A percentile compares a stretch with the other conserved stretches of the same genome.
phyloP scores from a whole-genome alignment of 1,140 invertebrate genomes.

The Choristoneura fumiferana region DNA sequence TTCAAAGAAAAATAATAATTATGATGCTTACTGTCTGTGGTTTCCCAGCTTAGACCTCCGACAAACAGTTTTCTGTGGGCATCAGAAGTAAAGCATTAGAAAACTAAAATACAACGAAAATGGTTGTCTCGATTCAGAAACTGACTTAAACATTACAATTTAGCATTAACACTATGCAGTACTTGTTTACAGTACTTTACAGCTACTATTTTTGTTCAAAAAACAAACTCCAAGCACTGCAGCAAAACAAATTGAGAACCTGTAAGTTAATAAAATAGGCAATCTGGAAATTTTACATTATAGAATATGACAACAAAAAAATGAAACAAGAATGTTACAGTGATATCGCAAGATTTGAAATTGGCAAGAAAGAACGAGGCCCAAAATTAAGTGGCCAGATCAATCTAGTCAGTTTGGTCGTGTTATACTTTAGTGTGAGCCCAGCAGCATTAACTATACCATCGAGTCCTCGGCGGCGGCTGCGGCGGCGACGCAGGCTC shows the following conservation, averaged over 20 bases:
- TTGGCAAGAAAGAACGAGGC: slow-evolving; percentile 74
- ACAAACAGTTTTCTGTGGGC: slow-evolving; percentile 98
- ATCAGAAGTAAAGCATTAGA: slow-evolving; percentile 67
- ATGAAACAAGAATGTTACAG: slow-evolving; percentile 67
- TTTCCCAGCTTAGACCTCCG: slow-evolving; percentile 98
- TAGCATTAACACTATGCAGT: slow-evolving; percentile 79
- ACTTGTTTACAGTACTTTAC: slow-evolving; percentile 80
- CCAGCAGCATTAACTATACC: slow-evolving; percentile 81
- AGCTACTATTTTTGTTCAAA: slow-evolving; percentile 75
- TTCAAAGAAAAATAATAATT: slow-evolving; percentile 20
- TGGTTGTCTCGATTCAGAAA: slow-evolving; percentile 59
- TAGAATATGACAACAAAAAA: slow-evolving; percentile 65
- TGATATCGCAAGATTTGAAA: slow-evolving; percentile 78
- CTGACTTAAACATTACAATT: slow-evolving; percentile 74
- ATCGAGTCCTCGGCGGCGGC: slow-evolving; percentile 78
- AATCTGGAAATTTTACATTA: slow-evolving; percentile 74
- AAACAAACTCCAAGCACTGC: slow-evolving; percentile 80
- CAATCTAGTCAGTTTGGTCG: slow-evolving; percentile 77
- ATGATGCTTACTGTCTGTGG: slow-evolving; percentile 94
- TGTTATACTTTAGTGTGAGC: slow-evolving; percentile 79
- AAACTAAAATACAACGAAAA: slow-evolving; percentile 35
- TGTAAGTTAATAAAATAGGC: slow-evolving; percentile 75
- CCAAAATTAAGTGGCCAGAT: slow-evolving; percentile 79
- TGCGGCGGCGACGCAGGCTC: slow-evolving; percentile 76
- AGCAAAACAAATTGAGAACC: slow-evolving; percentile 79